Evolutionary conservation across 2,797 vertebrate genomes (phyloP), one percentile per base, ranked within the genome.

Genomic region (Peromyscus nudipes): DNA sequence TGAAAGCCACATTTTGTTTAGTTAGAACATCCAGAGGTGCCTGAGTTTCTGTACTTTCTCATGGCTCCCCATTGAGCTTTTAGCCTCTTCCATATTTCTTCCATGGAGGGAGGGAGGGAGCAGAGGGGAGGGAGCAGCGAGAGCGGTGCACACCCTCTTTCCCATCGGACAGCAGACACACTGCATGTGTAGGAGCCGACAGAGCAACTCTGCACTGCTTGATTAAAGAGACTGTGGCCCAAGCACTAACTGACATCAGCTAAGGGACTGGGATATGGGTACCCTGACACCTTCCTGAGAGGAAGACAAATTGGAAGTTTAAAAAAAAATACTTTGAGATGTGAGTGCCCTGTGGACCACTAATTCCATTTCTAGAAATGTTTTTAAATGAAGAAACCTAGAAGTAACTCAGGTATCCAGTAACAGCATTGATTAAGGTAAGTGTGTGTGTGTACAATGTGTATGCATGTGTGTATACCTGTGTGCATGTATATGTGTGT

Each of bases 341-440:
- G 8, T n/a, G 23, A 19, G 49, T 55, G n/a, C 17, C 40, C 40
- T 92, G 65, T 92, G 92, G 67, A 37, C 31, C 76, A 85, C 8
- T 80, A 52, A 86, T 94, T 92, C 43, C 52, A 95, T 71, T 94
- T 95, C 62, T 73, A 84, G 93, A 92, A 92, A 69, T 67, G 31
- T n/a, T 85, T 85, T 85, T 31, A n/a, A 85, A 85, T 67, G 29
- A 85, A 49, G 94, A 91, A 86, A 95, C 67, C 40, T 69, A 75
- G 37, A 92, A 94, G 46, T 52, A 88, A 94, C 46, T 46, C 29
- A 92, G 92, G 69, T 40, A 3, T 87, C 80, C 37, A 92, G 57
- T 37, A 95, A 55, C 34, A 64, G 57, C 65, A 75, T 21, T 69
- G 37, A 75, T 57, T 85, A 91, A 90, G 75, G 43, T 40, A 21